Base-by-base conservation (phyloP, 2,797 vertebrate species). In the Hephaestus fuliginosus region DNA sequence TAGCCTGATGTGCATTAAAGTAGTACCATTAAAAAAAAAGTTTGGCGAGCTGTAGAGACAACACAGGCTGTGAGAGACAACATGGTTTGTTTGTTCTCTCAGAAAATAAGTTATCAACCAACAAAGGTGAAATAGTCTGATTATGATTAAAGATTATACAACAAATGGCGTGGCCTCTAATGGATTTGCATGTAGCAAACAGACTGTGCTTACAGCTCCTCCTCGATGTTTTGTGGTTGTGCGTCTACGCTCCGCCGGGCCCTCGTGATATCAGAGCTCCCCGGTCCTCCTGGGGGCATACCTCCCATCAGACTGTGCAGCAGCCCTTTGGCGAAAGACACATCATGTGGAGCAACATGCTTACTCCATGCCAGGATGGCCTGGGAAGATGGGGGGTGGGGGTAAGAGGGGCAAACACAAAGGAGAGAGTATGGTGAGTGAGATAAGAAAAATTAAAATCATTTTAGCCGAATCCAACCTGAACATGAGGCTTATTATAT, bases 151-250 rank as follows among this genome's bases (percentile, higher is more conserved):
- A 7, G 6, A 28, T 14, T 6, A 25, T 46, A n/a, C 4, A 7
- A n/a, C 2, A 33, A 33, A 33, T 5, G 30, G 30, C 0, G 30
- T 3, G 30, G 30, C 15, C 22, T 55, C 1, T n/a, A 12, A 48
- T 17, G 7, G 28, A 61, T 72, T 51, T 58, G 8, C 39, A 56
- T 3, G 4, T 3, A 22, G 1, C 66, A 5, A 22, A 0, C 4
- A 63, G 0, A 44, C 8, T 36, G 41, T 61, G 80, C 95, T 74
- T 89, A 96, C 96, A 96, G 77, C 64, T 95, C 91, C 51, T 95
- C 95, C 5, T 89, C 89, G 0, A 84, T 58, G 71, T 70, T 94
- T 84, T 91, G 86, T 11, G 94, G 90, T 60, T 90, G 86, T 65
- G 65, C 36, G 4, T 85, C 89, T 11, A 75, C 7, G 28, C 90